Evolutionary conservation across 2,113 vertebrate genomes (phyloP).

Genomic region (Lophura nycthemera): DNA sequence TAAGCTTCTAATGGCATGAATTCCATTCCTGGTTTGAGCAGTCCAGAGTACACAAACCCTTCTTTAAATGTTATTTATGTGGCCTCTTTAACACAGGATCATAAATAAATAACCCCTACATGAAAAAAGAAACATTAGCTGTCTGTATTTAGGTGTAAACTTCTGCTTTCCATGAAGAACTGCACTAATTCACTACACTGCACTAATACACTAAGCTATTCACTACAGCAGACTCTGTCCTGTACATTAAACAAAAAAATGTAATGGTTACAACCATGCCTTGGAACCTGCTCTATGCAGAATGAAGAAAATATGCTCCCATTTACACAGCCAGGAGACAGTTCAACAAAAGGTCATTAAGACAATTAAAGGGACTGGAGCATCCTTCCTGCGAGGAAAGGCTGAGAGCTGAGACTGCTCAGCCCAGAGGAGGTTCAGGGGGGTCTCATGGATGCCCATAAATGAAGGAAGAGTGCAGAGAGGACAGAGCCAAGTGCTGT

Average conservation of each 20-base stretch:
- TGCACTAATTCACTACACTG: no score
- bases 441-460: no score
- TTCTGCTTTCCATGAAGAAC: not conserved
- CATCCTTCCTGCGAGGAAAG: not conserved
- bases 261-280: not conserved
- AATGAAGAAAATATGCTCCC: not conserved
- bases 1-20: not conserved
- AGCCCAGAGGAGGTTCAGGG: no score
- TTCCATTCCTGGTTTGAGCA: not conserved
- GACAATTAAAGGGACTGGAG: not conserved
- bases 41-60: not conserved
- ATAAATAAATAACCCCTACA: not conserved
- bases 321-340: not conserved
- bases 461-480: no score
- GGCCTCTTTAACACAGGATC: not conserved
- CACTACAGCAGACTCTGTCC: not conserved
- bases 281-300: not conserved
- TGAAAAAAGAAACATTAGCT: not conserved
- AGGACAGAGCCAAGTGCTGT: no score
- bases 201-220: not conserved
- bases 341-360: not conserved
- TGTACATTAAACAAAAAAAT: not conserved
- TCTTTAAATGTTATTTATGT: not conserved
- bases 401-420: not conserved
- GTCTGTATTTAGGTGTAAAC: not conserved